Base-by-base conservation (phyloP, 2,888 invertebrate genomes). In the Brassicogethes aeneus region DNA sequence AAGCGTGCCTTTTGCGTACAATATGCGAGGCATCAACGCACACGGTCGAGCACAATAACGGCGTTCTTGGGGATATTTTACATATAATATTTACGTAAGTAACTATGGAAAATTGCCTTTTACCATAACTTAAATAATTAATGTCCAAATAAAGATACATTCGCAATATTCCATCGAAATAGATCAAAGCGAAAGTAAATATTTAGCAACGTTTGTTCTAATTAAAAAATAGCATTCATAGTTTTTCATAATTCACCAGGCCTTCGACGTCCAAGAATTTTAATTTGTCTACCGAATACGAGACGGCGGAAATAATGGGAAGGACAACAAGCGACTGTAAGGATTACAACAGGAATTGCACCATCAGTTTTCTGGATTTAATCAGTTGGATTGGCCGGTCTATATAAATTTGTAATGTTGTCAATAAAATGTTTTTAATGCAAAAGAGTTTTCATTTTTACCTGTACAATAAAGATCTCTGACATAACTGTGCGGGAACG, bases 1-100 rank as follows among this genome's bases (percentile, higher is more conserved):
- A 78, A 46, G 74, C 75, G 34, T 88, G 87, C 65, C 64, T 87
- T 51, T 68, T 86, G 46, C 74, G 83, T 51, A 77, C 80, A 51
- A 82, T 88, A 60, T 87, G 87, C 60, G 85, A 87, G 62, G 76
- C 81, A 16, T 80, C 86, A 0, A 75, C 83, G 0, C 70, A 75
- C 45, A 79, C 83, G 37, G 74, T 85, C 54, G 73, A 71, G 50
- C 75, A 78, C 58, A 74, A 75, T 51, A 59, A 55, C 36, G 78
- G 79, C 48, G 81, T 84, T 8, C 70, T 85, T 43, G 82, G 79
- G 17, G 82, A 86, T 70, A 72, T 86, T 58, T 68, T 83, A 47
- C 82, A 84, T 68, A 76, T 84, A 52, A 65, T 86, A 56, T 75
- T 86, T 60, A 82, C 80, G 76, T 83, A 69, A 76, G 76, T 72